Evolutionary conservation across 2,888 invertebrate species (phyloP), one percentile per base, ranked within the genome.

Genomic region (Tetropium fuscum): DNA sequence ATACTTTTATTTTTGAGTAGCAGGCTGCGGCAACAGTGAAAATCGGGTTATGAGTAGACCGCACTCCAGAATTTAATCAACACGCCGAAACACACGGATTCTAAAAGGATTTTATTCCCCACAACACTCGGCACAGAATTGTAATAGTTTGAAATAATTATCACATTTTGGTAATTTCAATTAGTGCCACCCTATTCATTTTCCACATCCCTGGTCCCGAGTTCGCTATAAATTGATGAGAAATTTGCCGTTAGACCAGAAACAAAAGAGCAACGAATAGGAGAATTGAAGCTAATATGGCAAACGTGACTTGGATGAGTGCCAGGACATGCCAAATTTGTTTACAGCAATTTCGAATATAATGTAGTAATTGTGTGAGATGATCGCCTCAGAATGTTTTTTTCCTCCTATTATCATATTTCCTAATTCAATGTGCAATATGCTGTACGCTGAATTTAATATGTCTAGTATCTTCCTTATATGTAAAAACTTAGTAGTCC

Each of bases 111-210:
- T 44, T 44, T n/a, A 30, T 13, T 16, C 27, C 30, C 16, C n/a
- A n/a, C 25, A 43, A 43, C 25, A 16, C 10, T 13, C 20, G 34
- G 32, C 13, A 15, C 5, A 10, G 32, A 45, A 34, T 32, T 32
- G 11, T 47, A 32, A 47, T 34, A 30, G 34, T 20, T 45, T 47
- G 32, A 19, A 47, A 34, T 47, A 18, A 34, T 47, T 47, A 47
- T 20, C 34, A 15, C 47, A 34, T 47, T 47, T 47, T 47, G 47
- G 34, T 19, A 47, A 34, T 32, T 47, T 47, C 47, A 34, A 34
- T 47, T 47, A 34, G 47, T 47, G 10, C 19, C 34, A 47, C 47
- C 47, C 47, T 20, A 19, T 47, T 47, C 34, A 47, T 47, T 47
- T 47, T 18, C 18, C 47, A 10, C 11, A 32, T 32, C 47, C 19